phyloP scores from a whole-genome alignment of 2,888 invertebrate genomes.

The Lepetodrilus schrolli region DNA sequence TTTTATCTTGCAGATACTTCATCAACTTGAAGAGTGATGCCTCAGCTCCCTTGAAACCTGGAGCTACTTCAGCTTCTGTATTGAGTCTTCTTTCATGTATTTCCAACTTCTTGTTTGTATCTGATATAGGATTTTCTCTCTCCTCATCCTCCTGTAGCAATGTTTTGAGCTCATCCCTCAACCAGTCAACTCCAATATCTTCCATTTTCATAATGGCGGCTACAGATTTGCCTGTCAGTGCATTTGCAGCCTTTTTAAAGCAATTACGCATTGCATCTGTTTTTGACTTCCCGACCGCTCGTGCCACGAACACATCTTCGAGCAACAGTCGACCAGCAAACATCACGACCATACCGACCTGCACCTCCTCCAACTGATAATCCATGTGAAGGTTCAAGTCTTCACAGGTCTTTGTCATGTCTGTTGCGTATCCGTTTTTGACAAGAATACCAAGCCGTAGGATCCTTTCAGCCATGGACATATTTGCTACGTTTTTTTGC shows the following conservation, averaged over 20 bases:
- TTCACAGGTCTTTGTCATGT: conserved; percentile 44
- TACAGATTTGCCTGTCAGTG: conserved; percentile 52
- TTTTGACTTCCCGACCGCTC: conserved; percentile 56
- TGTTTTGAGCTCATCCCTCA: conserved; percentile 42
- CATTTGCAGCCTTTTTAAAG: conserved; percentile 55
- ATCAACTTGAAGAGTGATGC: background rate
- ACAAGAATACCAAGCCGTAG: conserved; percentile 32
- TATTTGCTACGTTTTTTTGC: conserved; percentile 38
- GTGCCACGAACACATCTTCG: conserved; percentile 52
- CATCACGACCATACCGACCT: conserved; percentile 49
- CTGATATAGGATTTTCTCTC: conserved; percentile 28
- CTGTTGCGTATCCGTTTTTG: conserved; percentile 5
- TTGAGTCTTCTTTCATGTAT: conserved; percentile 1
- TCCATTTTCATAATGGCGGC: conserved; percentile 52
- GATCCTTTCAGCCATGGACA: conserved; percentile 57
- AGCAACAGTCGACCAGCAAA: conserved; percentile 57
- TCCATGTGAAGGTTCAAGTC: conserved; percentile 52
- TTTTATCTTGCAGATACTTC: background rate
- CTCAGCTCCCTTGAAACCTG: background rate
- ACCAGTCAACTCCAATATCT: conserved; percentile 54
- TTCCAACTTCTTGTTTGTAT: conserved; percentile 28
- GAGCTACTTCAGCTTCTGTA: background rate
- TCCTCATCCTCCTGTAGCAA: conserved; percentile 30
- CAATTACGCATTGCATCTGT: conserved; percentile 61
- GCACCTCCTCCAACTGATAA: conserved; percentile 52